Percentiles rank a stretch among this genome's conserved stretches.
phyloP scores from a whole-genome alignment of 2,888 invertebrate genomes.

The Metalampra italica region DNA sequence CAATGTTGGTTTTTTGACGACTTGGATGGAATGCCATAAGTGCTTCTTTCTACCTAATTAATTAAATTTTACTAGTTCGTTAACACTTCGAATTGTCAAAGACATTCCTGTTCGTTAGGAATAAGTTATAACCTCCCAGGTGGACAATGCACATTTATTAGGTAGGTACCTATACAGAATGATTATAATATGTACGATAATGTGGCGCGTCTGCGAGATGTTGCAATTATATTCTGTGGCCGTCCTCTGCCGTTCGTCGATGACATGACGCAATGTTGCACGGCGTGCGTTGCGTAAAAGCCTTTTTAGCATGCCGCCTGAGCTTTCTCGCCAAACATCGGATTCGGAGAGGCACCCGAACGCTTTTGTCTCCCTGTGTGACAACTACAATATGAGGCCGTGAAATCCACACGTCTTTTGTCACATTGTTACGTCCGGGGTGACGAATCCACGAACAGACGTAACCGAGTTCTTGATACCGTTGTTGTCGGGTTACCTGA shows the following conservation, averaged over 20 bases:
- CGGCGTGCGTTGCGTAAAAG: slow-evolving; percentile 59
- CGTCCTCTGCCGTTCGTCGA: slow-evolving; percentile 22
- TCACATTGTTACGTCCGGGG: slow-evolving; percentile 18
- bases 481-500: slow-evolving; percentile 34
- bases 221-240: slow-evolving; percentile 46
- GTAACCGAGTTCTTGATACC: slow-evolving; percentile 57
- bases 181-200: slow-evolving; percentile 12
- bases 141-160: too few relatives aligned
- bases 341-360: slow-evolving; percentile 55
- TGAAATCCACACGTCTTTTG: slow-evolving; percentile 22
- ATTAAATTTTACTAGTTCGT: too few relatives aligned
- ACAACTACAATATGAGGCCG: slow-evolving; percentile 31
- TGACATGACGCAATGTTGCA: slow-evolving; percentile 38
- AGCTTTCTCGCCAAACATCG: slow-evolving; percentile 66
- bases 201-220: slow-evolving; percentile 27
- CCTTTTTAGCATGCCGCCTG: slow-evolving; percentile 67
- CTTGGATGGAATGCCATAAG: too few relatives aligned
- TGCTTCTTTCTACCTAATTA: too few relatives aligned
- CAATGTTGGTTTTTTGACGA: too few relatives aligned
- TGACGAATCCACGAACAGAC: slow-evolving; percentile 48
- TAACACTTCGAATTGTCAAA: too few relatives aligned
- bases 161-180: too few relatives aligned
- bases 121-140: too few relatives aligned
- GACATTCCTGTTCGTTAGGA: too few relatives aligned
- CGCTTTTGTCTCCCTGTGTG: slow-evolving; percentile 44